Conservation (phyloP, 2,888 invertebrate genomes). For the Clitarchus hookeri region DNA sequence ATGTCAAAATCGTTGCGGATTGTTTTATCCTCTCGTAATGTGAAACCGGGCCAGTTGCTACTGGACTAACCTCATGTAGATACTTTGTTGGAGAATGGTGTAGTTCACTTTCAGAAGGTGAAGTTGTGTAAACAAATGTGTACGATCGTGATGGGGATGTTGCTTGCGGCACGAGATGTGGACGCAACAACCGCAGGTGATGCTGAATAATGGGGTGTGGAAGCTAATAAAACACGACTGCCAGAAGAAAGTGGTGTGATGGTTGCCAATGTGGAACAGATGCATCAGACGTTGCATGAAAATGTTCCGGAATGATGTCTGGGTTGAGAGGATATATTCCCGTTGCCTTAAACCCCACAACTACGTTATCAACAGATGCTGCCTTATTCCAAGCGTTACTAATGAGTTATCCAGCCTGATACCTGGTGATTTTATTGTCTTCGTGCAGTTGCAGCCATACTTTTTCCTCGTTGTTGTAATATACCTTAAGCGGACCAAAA, state of each 20-base stretch:
- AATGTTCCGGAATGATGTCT: slow-evolving; percentile 6
- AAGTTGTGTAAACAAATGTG: not conserved
- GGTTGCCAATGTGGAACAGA: not conserved
- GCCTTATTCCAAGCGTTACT: slow-evolving; percentile 6
- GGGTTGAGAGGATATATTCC: slow-evolving; percentile 10
- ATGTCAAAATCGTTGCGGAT: not conserved
- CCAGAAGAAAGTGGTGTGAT: not conserved
- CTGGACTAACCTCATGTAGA: slow-evolving; percentile 11
- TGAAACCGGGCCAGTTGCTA: slow-evolving; percentile 10
- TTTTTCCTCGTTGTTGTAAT: slow-evolving; percentile 1
- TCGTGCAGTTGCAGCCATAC: not conserved
- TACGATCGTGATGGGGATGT: not conserved
- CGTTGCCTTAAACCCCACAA: slow-evolving; percentile 5
- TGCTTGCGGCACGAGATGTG: not conserved
- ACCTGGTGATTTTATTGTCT: slow-evolving; percentile 15
- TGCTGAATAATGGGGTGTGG: not conserved
- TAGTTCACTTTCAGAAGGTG: not conserved
- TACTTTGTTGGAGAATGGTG: not conserved
- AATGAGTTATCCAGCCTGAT: slow-evolving; percentile 12
- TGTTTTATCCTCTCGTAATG: not conserved
- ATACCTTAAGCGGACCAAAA: not conserved
- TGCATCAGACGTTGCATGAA: not conserved
- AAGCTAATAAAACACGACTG: not conserved
- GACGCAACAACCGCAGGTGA: not conserved
- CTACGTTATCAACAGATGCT: not conserved